A percentile compares a stretch with the other conserved stretches of the same genome.
Conservation (phyloP, 2,113 vertebrate species). For the Paratilapia polleni region DNA sequence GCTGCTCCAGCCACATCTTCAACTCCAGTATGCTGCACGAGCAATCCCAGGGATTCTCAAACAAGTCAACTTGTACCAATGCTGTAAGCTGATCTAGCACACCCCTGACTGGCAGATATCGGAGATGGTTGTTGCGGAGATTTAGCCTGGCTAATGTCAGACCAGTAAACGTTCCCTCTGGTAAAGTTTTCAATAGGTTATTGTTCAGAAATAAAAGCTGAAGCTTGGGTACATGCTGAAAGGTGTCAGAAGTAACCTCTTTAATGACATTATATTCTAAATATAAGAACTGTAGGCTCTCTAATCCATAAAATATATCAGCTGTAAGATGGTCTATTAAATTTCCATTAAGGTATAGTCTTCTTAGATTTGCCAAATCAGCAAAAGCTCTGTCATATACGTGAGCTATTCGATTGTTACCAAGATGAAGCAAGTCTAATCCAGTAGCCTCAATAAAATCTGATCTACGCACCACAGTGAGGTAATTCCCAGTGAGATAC, state of each 20-base stretch:
- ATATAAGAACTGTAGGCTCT: conserved; percentile 95
- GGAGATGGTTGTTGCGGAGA: conserved; percentile 92
- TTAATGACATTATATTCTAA: conserved; percentile 95
- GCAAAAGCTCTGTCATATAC: conserved; percentile 92
- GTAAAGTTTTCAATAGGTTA: conserved; percentile 92
- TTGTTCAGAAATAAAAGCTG: conserved; percentile 97
- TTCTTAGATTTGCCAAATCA: conserved; percentile 89
- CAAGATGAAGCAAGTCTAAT: conserved; percentile 94
- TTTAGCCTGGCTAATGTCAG: conserved; percentile 91
- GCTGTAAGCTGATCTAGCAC: conserved; percentile 92
- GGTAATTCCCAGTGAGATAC: conserved; percentile 96
- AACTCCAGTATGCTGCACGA: conserved; percentile 90
- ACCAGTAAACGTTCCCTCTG: conserved; percentile 87
- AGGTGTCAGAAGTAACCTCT: conserved; percentile 88
- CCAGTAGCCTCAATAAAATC: conserved; percentile 93
- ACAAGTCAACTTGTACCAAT: conserved; percentile 95
- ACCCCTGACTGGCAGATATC: conserved; percentile 88
- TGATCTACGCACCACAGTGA: conserved; percentile 86
- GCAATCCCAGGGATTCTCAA: conserved; percentile 99
- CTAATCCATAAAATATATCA: conserved; percentile 90
- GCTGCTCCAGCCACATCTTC: conserved; percentile 94
- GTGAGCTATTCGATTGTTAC: conserved; percentile 92
- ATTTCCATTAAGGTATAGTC: conserved; percentile 97
- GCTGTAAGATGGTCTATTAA: conserved; percentile 88
- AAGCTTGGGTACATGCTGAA: conserved; percentile 90